These are phyloP conservation scores for Grapholita molesta DNA, from an alignment of 1,140 invertebrate genomes.

Conservation along the genomic window DNA sequence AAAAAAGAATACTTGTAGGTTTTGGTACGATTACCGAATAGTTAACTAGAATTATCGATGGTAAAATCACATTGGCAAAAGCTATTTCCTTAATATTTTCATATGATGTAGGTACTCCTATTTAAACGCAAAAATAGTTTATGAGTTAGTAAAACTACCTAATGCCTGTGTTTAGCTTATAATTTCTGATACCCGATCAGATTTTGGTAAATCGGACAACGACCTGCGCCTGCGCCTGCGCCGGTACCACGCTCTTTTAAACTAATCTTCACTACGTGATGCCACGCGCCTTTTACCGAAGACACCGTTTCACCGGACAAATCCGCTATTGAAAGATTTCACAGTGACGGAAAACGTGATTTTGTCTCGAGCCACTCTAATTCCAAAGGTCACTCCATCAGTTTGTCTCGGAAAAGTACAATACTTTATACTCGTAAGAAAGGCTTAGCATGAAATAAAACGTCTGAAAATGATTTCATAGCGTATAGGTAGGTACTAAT, in stretches of 20 bases:
- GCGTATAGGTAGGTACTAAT: too few species aligned
- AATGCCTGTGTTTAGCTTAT: slow-evolving; percentile 33
- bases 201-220: slow-evolving; percentile 44
- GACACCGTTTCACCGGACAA: slow-evolving; percentile 43
- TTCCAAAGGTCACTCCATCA: slow-evolving; percentile 36
- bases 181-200: slow-evolving; percentile 52
- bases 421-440: too few species aligned
- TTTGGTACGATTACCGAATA: not conserved
- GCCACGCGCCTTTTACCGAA: slow-evolving; percentile 42
- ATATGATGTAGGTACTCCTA: too few species aligned
- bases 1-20: not conserved
- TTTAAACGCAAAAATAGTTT: too few species aligned
- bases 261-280: slow-evolving; percentile 48
- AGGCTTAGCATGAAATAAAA: too few species aligned
- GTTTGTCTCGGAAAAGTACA: slow-evolving; percentile 23
- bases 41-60: too few species aligned
- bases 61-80: too few species aligned
- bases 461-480: too few species aligned
- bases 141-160: slow-evolving; percentile 20
- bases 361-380: slow-evolving; percentile 43
- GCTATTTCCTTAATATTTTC: too few species aligned
- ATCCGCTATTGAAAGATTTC: slow-evolving; percentile 45
- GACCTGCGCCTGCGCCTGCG: slow-evolving; percentile 34
- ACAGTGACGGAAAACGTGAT: slow-evolving; percentile 51
- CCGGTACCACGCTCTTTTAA: slow-evolving; percentile 44